Base-by-base conservation (phyloP, 2,797 vertebrate species). In the Danio aesculapii region DNA sequence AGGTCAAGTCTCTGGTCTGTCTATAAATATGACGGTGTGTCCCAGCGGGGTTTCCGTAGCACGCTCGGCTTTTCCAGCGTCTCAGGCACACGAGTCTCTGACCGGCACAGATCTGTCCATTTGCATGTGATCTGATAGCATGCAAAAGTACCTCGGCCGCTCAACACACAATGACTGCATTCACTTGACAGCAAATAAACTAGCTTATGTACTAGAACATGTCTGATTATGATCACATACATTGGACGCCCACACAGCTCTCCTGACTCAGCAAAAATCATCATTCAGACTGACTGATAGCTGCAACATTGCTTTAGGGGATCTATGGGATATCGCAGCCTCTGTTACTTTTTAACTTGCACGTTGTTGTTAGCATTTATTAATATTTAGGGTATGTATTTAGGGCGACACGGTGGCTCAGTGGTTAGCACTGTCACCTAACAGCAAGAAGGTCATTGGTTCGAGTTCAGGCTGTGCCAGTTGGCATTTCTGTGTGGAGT, bases 11-110 rank as follows among this genome's bases (percentile, higher is more conserved):
- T 84, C 85, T 89, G 82, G 81, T 88, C 88, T 90, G 64, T 83
- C 85, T 86, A 94, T 92, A 94, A 94, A 95, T 94, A 94, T 91
- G 90, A 92, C 88, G 90, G 90, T 93, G 91, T 92, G 90, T 92
- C 91, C 92, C 93, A 88, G 90, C 84, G 91, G 92, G 92, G 90
- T 88, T 85, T 91, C 89, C 90, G 84, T 89, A 78, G 84, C 69
- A 88, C 75, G 82, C 70, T 66, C 58, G 92, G 89, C 91, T 91
- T 93, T 92, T 93, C 91, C 90, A 90, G 88, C 84, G 88, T 90
- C 90, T 87, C 75, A 90, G 90, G 89, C 91, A 69, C 83, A 80
- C 82, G 55, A 17, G 86, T 84, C 87, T 69, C 91, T 91, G 89
- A 91, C 88, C 83, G 82, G 72, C 77, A 87, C 86, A 86, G 79